Evolutionary conservation across 2,797 vertebrate genomes (phyloP), one percentile per base, ranked within the genome.

Genomic region (Gastrophryne carolinensis): DNA sequence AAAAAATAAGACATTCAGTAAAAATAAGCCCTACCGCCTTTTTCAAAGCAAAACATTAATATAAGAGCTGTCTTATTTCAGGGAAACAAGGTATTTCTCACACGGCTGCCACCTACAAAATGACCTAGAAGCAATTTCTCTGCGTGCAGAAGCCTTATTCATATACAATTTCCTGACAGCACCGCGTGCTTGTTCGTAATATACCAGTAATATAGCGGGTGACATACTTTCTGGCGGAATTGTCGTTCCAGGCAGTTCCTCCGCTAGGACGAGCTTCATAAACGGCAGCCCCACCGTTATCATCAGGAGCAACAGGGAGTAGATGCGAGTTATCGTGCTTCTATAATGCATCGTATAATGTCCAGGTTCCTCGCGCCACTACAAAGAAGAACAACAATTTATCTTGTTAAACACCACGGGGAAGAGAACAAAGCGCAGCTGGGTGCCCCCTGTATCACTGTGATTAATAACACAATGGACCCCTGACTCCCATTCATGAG

Each of bases 151-250:
- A 11, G 13, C n/a, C 50, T 53, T 15, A 53, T 27, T 53, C 24
- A 24, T 23, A 27, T 27, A 26, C 12, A 12, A 19, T 21, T 26
- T 21, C 50, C 23, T 23, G 5, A 21, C 11, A 6, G 21, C 50
- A 11, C 50, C 10, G 50, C 50, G 12, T 24, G 17, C 15, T 52
- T 12, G 5, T 41, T 15, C 39, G 6, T 44, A 44, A n/a, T 1
- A 44, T 44, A 15, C 15, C n/a, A 17, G 37, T 8, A 3, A 6
- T 39, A 27, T n/a, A n/a, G n/a, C n/a, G 13, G 17, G 1, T 17
- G n/a, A 56, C 75, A 5, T 78, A 78, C 75, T 78, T 60, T 78
- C 75, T 60, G 75, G 61, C 3, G 75, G 75, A 5, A 78, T 72
- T 13, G 75, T 78, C 11, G 75, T 78, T 12, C 75, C 75, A 15